Evolutionary conservation across 2,113 vertebrate genomes (phyloP), one percentile per base, ranked within the genome.

Genomic region (Oxyruncus cristatus): DNA sequence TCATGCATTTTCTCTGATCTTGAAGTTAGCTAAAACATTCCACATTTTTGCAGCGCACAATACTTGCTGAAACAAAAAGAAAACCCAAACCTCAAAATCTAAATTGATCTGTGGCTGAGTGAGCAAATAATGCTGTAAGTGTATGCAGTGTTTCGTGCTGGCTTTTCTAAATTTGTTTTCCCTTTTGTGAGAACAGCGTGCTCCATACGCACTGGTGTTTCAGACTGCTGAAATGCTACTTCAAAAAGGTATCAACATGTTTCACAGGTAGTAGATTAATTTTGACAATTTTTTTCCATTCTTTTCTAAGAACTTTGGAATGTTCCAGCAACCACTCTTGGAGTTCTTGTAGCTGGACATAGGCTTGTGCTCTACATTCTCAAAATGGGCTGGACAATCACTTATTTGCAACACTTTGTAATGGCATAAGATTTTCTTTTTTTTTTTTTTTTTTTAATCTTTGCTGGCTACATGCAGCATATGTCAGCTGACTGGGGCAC

Each of bases 101-200:
- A 85, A 79, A 96, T 62, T 88, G 74, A 87, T 85, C 66, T 68
- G 77, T 72, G 83, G 76, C 62, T 3, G 8, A 92, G 22, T 27
- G 75, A 88, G 3, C 13, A 47, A 95, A 73, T 82, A 95, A 80
- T 20, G 47, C 32, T 79, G 52, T 59, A 85, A 82, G 52, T 41
- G 28, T 85, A 77, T 55, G 52, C 79, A 84, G 32, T 67, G 66
- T 59, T 91, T 59, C 76, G 66, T 37, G 32, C 30, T 55, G 37
- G 30, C 35, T 93, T 91, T 85, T 88, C 88, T 87, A 93, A 79
- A 90, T 85, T 75, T 87, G 20, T 92, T 88, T 89, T 89, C 68
- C 58, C 44, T 76, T 89, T 30, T 88, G 72, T 87, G 79, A 62
- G 35, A 92, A 65, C 67, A 68, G 24, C 49, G 23, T 47, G 28